Conservation (phyloP, 2,113 vertebrate species). For the Pelodiscus sinensis region DNA sequence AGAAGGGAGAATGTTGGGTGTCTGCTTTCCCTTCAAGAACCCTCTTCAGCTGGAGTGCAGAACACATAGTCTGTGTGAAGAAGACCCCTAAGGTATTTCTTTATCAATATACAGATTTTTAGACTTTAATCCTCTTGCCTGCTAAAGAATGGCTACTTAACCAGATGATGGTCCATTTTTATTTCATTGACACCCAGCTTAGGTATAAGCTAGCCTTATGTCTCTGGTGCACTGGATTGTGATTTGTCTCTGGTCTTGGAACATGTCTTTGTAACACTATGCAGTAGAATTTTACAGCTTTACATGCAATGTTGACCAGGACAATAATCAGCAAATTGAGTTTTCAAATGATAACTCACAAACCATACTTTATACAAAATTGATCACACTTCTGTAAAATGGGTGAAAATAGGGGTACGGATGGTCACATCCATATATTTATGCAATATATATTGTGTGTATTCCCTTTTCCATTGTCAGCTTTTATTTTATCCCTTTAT, state of each 20-base stretch:
- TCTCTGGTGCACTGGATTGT: background rate
- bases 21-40: background rate
- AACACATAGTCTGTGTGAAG: background rate
- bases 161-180: background rate
- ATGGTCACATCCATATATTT: background rate
- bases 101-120: background rate
- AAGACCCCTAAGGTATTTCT: background rate
- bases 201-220: background rate
- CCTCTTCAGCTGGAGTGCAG: background rate
- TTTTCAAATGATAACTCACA: background rate
- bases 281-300: background rate
- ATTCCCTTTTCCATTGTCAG: background rate
- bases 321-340: background rate
- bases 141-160: background rate
- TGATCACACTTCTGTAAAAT: background rate
- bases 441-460: no score
- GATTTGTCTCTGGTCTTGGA: background rate
- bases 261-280: background rate
- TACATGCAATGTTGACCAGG: background rate
- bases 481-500: background rate
- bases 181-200: background rate
- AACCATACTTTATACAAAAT: background rate
- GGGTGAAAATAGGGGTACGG: background rate
- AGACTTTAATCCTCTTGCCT: background rate
- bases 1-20: background rate